A percentile compares a stretch with the other conserved stretches of the same genome.
Conservation (phyloP, 2,888 invertebrate species). For the Linyphia triangularis region DNA sequence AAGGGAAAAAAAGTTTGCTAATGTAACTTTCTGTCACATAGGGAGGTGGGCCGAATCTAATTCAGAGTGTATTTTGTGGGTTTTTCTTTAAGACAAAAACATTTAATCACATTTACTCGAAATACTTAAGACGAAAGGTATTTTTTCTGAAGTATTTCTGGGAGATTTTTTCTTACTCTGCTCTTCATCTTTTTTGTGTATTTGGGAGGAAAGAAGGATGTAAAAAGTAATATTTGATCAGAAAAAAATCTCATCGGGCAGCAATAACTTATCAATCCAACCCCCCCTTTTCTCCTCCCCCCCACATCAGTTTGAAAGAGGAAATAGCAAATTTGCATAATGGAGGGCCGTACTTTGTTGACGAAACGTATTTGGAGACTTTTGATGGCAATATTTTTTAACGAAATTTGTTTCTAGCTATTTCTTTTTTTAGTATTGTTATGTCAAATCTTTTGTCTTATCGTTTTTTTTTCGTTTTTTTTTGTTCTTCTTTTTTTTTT, state of each 20-base stretch:
- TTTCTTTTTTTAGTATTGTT: slow-evolving; percentile 2
- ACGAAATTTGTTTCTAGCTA: slow-evolving; percentile 20
- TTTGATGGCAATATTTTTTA: slow-evolving; percentile 60
- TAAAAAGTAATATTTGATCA: slow-evolving; percentile 60
- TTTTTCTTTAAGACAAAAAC: slow-evolving; percentile 70
- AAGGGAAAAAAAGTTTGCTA: slow-evolving; percentile 37
- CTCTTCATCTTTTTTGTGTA: neutral
- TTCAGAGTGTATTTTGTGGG: slow-evolving; percentile 72
- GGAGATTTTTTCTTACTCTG: neutral
- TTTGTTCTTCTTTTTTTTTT: too few relatives aligned
- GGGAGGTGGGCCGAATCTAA: slow-evolving; percentile 28
- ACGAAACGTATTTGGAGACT: slow-evolving; percentile 66
- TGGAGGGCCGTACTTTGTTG: slow-evolving; percentile 70
- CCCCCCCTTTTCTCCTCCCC: neutral
- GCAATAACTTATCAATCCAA: slow-evolving; percentile 67
- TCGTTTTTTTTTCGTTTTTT: neutral
- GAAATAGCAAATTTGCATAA: slow-evolving; percentile 75
- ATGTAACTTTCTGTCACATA: slow-evolving; percentile 47
- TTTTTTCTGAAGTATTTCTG: too few relatives aligned
- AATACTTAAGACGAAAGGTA: slow-evolving; percentile 64
- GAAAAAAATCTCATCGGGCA: slow-evolving; percentile 46
- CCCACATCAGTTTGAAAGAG: neutral
- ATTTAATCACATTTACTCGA: slow-evolving; percentile 73
- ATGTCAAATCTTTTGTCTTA: slow-evolving; percentile 21
- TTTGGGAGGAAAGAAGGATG: slow-evolving; percentile 1